Base-by-base conservation (phyloP, 2,797 vertebrate species). In the Sternarchorhynchus goeldii region DNA sequence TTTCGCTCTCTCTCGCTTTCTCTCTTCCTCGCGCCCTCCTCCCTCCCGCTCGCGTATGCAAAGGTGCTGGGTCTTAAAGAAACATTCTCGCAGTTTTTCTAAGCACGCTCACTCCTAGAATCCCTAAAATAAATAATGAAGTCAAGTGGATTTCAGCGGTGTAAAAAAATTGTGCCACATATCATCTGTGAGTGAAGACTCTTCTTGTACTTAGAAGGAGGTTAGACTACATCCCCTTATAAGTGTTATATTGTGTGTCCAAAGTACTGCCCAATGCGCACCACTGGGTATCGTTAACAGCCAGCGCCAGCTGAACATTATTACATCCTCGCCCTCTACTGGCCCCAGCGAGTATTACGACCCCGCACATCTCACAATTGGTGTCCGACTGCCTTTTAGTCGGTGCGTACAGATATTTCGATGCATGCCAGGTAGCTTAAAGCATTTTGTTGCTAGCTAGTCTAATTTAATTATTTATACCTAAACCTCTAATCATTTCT, bases 31-130 rank as follows among this genome's bases (percentile, higher is more conserved):
- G 17, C 60, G 17, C 62, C 12, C 63, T 18, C 55, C 2, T 50
- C n/a, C 60, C 76, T 36, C 34, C 57, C 68, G 32, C 17, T 74
- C 31, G 29, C 57, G 74, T 50, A 78, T 73, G 65, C 86, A 87
- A 86, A 88, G 79, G 79, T 88, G 85, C 86, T 87, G 88, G 72
- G 75, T 89, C 88, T 91, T 91, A 91, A 91, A 92, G 88, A 72
- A 80, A 88, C 88, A 87, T 58, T 2, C 31, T 18, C 58, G 21
- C 65, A 77, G 55, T 50, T 69, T 65, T 69, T 67, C 34, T 21
- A 36, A 60, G 32, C 75, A 78, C 31, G 45, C 45, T 12, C 45
- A 12, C 45, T 14, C 0, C 10, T 50, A 50, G 8, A 25, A 2
- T 12, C 45, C 45, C 45, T 50, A 50, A 3, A 50, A 50, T 50